Evolutionary conservation across 2,888 invertebrate species (phyloP), one percentile per base, ranked within the genome.

Genomic region (Onthophagus sagittarius): DNA sequence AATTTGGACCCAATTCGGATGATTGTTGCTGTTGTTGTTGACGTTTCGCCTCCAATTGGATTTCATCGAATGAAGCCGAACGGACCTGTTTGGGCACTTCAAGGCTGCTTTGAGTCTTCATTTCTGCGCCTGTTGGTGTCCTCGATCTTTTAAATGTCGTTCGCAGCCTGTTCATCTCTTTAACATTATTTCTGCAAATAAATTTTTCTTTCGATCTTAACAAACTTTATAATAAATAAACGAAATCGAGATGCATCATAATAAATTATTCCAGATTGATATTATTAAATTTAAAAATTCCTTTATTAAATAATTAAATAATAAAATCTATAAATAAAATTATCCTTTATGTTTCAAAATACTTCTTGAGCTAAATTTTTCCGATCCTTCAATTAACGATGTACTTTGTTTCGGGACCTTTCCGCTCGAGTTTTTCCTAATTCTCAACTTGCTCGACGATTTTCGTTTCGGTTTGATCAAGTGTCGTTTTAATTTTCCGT

Each of bases 51-150:
- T 92, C 93, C 84, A 94, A 84, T 84, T 94, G 93, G 84, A 94
- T 95, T 87, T 95, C 95, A 87, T 95, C 95, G 87, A 95, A 95
- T 77, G 95, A 94, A 76, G 94, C 94, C 77, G 95, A 95, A 80
- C 95, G 93, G 81, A 95, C 92, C 89, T 94, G 94, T 84, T 94
- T 94, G 78, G 96, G 95, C 81, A 95, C 94, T 85, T 96, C 95
- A 81, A 96, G 90, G 86, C 94, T 95, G 86, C 94, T 94, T 85
- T 95, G 95, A 79, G 93, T 93, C 89, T 95, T 95, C 94, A 95
- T 95, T 87, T 95, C 95, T 83, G 93, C 93, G 79, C 94, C 94
- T 77, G 94, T 95, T 77, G 95, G 95, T 79, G 95, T 95, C 82
- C 93, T 91, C 85, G 94, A 94, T 84, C 95, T 91, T 87, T 92